These are phyloP conservation scores for Phortica okadai DNA, from an alignment of 2,888 invertebrate species.

Conservation along the genomic window DNA sequence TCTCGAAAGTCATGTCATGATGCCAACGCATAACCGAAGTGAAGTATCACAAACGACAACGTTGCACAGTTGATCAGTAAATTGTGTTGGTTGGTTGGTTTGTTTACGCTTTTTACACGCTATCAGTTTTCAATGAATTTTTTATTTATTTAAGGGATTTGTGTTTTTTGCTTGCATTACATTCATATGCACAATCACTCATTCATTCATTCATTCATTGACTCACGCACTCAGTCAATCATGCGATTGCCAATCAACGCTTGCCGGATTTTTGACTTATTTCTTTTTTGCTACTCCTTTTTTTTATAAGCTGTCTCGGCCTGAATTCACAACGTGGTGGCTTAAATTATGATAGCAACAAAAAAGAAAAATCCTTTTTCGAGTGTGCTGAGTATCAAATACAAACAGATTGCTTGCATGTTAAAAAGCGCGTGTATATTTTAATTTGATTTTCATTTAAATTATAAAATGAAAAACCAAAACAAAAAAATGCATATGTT, in stretches of 20 bases:
- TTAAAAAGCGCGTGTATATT: slow-evolving; percentile 55
- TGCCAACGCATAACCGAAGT: neutral
- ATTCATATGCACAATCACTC: slow-evolving; percentile 46
- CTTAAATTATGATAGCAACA: slow-evolving; percentile 65
- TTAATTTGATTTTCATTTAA: slow-evolving; percentile 68
- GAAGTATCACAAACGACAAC: slow-evolving; percentile 5
- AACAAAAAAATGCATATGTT: neutral
- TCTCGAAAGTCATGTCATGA: neutral
- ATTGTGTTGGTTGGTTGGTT: neutral
- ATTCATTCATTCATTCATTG: slow-evolving; percentile 12
- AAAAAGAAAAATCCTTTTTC: neutral
- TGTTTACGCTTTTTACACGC: slow-evolving; percentile 60
- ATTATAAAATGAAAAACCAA: slow-evolving; percentile 43
- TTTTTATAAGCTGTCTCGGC: slow-evolving; percentile 62
- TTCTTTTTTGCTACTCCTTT: slow-evolving; percentile 43
- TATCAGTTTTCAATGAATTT: slow-evolving; percentile 72
- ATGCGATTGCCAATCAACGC: slow-evolving; percentile 67
- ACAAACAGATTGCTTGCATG: slow-evolving; percentile 35
- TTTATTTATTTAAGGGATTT: slow-evolving; percentile 53
- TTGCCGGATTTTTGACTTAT: slow-evolving; percentile 36
- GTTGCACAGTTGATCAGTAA: neutral
- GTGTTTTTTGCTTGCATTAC: slow-evolving; percentile 39
- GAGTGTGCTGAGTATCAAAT: slow-evolving; percentile 37
- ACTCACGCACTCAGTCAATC: slow-evolving; percentile 15
- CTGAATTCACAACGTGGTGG: slow-evolving; percentile 64